Evolutionary conservation across 2,113 vertebrate genomes (phyloP), one percentile per base, ranked within the genome.

Genomic region (Dunckerocampus dactyliophorus): DNA sequence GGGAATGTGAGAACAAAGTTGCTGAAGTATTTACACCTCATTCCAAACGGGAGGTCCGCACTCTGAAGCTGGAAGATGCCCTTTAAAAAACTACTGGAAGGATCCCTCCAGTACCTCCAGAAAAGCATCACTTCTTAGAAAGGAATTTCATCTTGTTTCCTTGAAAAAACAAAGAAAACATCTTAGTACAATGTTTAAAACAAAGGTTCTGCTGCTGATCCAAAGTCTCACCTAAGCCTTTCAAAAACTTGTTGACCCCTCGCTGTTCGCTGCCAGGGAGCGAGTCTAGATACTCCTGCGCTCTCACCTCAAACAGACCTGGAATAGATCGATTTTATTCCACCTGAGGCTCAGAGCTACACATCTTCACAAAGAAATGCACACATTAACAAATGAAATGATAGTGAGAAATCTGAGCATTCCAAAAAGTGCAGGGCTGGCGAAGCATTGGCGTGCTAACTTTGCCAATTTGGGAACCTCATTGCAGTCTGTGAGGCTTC

Each of bases 251-350:
- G 84, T 98, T 98, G 71, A 98, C 94, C 5, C 95, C 94, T 39
- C 96, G 92, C 79, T 96, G 92, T 42, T 98, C 95, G 15, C 87
- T 88, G 46, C 93, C 93, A 52, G 96, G 95, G 53, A 97, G 91
- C 0, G 93, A 94, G 70, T 96, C 95, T 76, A 98, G 89, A 87
- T 97, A 98, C 74, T 98, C 95, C 59, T 96, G 94, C 77, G 95
- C 93, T 73, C 95, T 91, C 74, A 96, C 82, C 83, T 98, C 96
- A 88, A 98, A 98, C 34, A 98, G 88, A 77, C 96, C 96, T 98
- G 88, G 31, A 34, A 34, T 5, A 34, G 31, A 34, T 34, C 5
- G 31, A 34, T 34, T 49, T 21, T 49, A 20, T 21, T 21, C 5
- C 14, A 21, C 47, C 2, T 20, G 47, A 48, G 46, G 16, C 46